Evolutionary conservation across 2,888 invertebrate genomes (phyloP).

Genomic region (Drymonia ruficornis): DNA sequence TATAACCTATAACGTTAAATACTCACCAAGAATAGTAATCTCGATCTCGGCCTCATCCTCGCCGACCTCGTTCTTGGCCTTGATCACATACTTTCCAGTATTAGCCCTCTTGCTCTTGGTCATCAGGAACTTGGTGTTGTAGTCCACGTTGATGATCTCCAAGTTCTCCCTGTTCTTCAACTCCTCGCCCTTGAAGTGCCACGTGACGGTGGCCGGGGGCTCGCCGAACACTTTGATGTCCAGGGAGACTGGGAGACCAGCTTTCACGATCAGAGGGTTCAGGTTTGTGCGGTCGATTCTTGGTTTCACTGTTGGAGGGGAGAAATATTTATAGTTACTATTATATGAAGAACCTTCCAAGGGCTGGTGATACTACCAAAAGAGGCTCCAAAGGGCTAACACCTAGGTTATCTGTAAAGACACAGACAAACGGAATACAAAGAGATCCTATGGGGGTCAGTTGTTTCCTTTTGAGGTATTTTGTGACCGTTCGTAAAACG

Average conservation of each 20-base stretch:
- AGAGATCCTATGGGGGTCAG: no score
- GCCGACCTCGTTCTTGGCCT: conserved; percentile 96
- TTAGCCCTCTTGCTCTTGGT: conserved; percentile 92
- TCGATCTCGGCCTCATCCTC: conserved; percentile 96
- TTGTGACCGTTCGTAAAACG: no score
- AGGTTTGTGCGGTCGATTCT: conserved; percentile 96
- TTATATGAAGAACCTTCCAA: no score
- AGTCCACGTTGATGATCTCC: conserved; percentile 93
- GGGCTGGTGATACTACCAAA: no score
- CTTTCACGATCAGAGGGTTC: conserved; percentile 93
- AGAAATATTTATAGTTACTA: no score
- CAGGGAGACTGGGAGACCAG: conserved; percentile 93
- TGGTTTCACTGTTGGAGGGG: conserved; percentile 90
- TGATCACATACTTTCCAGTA: conserved; percentile 95
- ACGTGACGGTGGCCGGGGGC: conserved; percentile 96
- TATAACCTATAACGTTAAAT: neutral
- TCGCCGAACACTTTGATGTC: conserved; percentile 97
- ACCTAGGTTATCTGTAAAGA: no score
- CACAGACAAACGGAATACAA: no score
- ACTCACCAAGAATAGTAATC: conserved; percentile 90
- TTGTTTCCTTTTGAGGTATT: no score
- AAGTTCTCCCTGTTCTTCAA: conserved; percentile 85
- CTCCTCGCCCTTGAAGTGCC: conserved; percentile 91
- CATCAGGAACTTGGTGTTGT: conserved; percentile 95
- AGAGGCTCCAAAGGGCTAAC: no score